These are phyloP conservation scores for Phalera bucephala DNA, from an alignment of 2,888 invertebrate genomes.

Conservation along the genomic window DNA sequence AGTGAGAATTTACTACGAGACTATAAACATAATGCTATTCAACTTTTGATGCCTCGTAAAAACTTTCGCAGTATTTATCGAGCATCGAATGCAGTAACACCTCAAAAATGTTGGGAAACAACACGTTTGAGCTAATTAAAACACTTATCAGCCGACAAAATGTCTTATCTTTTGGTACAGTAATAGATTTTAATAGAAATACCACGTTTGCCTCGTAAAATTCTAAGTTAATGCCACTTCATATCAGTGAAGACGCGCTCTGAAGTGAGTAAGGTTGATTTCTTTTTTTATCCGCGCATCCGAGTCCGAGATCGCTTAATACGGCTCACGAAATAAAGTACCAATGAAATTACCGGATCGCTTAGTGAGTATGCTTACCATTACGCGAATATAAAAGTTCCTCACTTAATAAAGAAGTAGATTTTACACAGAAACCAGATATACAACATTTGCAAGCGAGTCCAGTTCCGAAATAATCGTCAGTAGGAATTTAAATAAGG, in stretches of 20 bases:
- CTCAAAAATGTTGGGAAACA: too few species aligned
- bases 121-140: too few species aligned
- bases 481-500: constrained; percentile 71
- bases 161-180: constrained; percentile 4
- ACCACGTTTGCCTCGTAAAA: constrained; percentile 51
- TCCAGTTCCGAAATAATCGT: constrained; percentile 65
- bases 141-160: constrained; percentile 16
- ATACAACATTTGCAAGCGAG: constrained; percentile 51
- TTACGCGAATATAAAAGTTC: constrained; percentile 63
- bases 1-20: constrained; percentile 42
- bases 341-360: constrained; percentile 59
- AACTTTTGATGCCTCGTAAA: constrained; percentile 19
- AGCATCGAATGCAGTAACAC: background rate
- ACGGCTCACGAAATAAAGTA: constrained; percentile 57
- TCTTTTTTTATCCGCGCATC: constrained; percentile 38
- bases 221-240: constrained; percentile 46
- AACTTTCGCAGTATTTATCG: constrained; percentile 20
- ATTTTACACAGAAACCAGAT: constrained; percentile 66
- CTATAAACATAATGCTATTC: constrained; percentile 39
- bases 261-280: constrained; percentile 49
- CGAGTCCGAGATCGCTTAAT: constrained; percentile 40
- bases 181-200: constrained; percentile 40
- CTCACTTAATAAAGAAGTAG: constrained; percentile 70
- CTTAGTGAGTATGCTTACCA: constrained; percentile 63
- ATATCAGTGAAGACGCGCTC: constrained; percentile 46